A percentile compares a stretch with the other conserved stretches of the same genome.
These are phyloP conservation scores for Halisarca cf. caerulea DNA, from an alignment of 37 sponge, comb jelly and placozoan genomes.

Conservation along the genomic window DNA sequence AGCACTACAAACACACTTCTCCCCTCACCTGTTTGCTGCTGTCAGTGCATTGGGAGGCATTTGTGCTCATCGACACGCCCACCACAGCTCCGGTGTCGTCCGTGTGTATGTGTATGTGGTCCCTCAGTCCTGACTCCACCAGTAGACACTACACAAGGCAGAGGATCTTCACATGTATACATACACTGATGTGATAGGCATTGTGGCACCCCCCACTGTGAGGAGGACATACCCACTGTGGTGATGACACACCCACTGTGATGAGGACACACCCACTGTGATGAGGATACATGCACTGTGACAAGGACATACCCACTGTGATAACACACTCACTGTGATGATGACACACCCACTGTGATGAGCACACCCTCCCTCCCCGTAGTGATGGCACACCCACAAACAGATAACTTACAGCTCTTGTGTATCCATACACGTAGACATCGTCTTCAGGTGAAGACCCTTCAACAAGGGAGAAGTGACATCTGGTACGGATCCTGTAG, in stretches of 20 bases:
- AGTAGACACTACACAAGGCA: slow-evolving; percentile 8
- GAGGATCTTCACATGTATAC: no score
- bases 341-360: neutral
- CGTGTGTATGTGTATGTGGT: slow-evolving; percentile 40
- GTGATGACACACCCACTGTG: neutral
- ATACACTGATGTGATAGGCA: no score
- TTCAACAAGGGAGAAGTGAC: neutral
- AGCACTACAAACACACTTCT: neutral
- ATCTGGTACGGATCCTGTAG: neutral
- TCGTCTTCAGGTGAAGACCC: neutral
- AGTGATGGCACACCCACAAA: slow-evolving; percentile 55
- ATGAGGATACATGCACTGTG: neutral
- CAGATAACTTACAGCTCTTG: slow-evolving; percentile 62
- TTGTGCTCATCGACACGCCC: slow-evolving; percentile 41
- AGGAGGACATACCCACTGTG: no score
- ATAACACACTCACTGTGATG: neutral
- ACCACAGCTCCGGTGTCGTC: slow-evolving; percentile 42
- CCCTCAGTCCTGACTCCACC: slow-evolving; percentile 35
- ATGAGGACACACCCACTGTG: no score
- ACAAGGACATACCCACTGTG: no score
- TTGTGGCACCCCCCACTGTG: no score
- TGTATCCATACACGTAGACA: slow-evolving; percentile 46
- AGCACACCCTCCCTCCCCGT: slow-evolving; percentile 33
- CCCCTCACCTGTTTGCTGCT: neutral
- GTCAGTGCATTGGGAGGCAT: neutral